phyloP scores from a whole-genome alignment of 1,140 invertebrate species.

The Cyrtorhinus lividipennis region DNA sequence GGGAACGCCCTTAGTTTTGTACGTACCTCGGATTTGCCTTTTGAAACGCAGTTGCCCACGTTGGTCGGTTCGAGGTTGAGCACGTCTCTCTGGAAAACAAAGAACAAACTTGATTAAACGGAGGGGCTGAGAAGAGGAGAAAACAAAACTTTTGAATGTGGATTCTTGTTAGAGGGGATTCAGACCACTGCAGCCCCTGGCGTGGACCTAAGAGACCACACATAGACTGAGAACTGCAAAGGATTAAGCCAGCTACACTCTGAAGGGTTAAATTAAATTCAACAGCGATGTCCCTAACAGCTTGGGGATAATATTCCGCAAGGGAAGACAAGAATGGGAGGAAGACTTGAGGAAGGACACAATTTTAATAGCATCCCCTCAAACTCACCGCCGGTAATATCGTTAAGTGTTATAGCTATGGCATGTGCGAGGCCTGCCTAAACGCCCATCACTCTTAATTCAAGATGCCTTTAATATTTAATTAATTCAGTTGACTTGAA shows the following conservation, averaged over 20 bases:
- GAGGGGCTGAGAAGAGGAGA: not conserved
- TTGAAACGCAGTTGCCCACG: constrained; percentile 61
- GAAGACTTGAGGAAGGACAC: not conserved
- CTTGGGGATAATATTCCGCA: not conserved
- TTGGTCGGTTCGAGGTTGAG: constrained; percentile 58
- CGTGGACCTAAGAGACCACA: not conserved
- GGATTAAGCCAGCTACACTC: not conserved
- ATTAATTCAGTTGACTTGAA: too few species aligned
- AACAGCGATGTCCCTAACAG: not conserved
- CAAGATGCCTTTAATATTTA: too few species aligned
- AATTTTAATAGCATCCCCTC: not conserved
- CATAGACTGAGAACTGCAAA: not conserved
- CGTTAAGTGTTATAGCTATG: not conserved
- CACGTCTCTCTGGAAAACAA: constrained; percentile 50
- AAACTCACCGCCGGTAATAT: not conserved
- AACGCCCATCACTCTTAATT: not conserved
- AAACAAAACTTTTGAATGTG: constrained; percentile 5
- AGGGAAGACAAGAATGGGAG: too few species aligned
- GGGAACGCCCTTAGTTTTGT: not conserved
- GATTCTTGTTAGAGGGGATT: not conserved
- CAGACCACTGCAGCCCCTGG: not conserved
- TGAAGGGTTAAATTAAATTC: not conserved
- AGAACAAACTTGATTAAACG: constrained; percentile 20
- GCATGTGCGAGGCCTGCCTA: not conserved
- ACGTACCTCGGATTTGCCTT: constrained; percentile 69